Conservation (phyloP, 2,797 vertebrate species). For the Schizopygopsis malacanthus region DNA sequence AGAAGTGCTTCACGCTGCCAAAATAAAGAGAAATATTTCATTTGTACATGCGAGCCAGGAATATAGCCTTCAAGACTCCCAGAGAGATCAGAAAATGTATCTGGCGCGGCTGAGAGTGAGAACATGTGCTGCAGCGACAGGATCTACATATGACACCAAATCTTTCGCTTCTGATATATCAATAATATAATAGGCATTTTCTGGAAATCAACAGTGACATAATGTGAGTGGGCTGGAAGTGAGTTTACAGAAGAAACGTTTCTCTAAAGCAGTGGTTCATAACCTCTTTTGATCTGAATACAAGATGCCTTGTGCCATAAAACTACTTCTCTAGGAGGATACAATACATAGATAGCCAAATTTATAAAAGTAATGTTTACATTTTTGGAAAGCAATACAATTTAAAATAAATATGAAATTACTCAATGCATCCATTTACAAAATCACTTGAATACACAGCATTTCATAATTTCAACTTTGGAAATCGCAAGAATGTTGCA, state of each 20-base stretch:
- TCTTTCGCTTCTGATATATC: not conserved
- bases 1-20: slow-evolving; percentile 11
- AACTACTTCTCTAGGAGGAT: not conserved
- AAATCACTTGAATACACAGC: too few relatives aligned
- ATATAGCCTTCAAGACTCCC: not conserved
- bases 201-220: not conserved
- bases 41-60: slow-evolving; percentile 7
- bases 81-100: not conserved
- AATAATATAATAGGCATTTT: not conserved
- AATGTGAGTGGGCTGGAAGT: not conserved
- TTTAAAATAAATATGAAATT: too few relatives aligned
- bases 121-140: not conserved
- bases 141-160: not conserved
- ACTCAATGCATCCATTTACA: too few relatives aligned
- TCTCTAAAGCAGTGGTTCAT: not conserved
- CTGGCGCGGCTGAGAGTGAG: not conserved
- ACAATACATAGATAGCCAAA: not conserved
- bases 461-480: too few relatives aligned
- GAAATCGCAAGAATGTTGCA: too few relatives aligned
- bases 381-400: too few relatives aligned
- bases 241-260: not conserved
- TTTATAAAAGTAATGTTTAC: too few relatives aligned
- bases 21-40: slow-evolving; percentile 38
- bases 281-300: not conserved
- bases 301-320: not conserved